A percentile compares a stretch with the other conserved stretches of the same genome.
Conservation (phyloP, 2,797 vertebrate genomes). For the Premnoplex brunnescens region DNA sequence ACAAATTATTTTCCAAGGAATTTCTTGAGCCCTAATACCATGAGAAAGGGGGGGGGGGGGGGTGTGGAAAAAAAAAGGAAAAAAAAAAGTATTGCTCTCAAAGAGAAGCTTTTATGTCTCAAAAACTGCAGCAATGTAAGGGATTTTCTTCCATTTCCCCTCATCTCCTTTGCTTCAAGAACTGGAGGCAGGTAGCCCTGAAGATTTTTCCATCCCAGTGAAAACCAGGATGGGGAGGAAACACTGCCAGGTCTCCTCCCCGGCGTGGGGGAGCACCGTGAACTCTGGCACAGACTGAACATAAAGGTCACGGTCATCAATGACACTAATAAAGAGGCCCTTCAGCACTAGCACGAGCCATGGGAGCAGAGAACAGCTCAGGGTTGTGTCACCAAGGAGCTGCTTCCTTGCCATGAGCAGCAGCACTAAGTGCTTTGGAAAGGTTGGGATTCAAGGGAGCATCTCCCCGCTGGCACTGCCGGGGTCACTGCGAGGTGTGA, state of each 20-base stretch:
- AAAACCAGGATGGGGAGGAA: background rate
- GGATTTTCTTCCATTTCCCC: conserved; percentile 17
- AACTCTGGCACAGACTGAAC: background rate
- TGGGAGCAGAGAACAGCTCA: background rate
- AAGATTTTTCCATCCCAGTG: background rate
- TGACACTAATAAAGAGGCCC: background rate
- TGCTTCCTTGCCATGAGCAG: background rate
- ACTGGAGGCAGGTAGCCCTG: background rate
- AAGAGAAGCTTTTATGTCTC: conserved; percentile 70
- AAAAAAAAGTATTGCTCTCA: conserved; percentile 42
- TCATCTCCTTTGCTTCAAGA: background rate
- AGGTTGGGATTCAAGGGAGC: background rate
- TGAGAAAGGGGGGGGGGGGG: background rate
- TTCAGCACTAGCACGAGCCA: background rate
- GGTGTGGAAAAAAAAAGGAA: background rate
- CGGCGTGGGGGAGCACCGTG: background rate
- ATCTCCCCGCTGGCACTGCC: background rate
- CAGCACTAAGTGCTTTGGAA: background rate
- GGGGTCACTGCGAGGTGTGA: background rate
- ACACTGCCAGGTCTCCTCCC: background rate
- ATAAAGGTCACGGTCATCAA: conserved; percentile 45
- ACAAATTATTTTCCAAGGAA: conserved; percentile 82
- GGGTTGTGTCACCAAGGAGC: background rate
- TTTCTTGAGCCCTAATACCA: conserved; percentile 73
- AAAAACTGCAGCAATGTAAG: conserved; percentile 41